Evolutionary conservation across 2,113 vertebrate species (phyloP).

Genomic region (Phylloscopus whistleri): DNA sequence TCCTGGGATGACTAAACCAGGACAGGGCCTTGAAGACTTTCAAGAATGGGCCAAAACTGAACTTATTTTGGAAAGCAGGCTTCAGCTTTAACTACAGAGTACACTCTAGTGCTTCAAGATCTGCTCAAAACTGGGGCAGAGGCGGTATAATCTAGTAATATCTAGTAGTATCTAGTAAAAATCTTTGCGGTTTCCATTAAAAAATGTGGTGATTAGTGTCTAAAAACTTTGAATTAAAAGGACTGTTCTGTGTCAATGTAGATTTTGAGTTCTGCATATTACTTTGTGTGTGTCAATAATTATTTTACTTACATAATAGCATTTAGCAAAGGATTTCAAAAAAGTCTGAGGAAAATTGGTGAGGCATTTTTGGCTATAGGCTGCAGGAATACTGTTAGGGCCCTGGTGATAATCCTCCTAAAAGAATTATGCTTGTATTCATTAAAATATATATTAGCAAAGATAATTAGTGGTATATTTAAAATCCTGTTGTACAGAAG

Average conservation of each 20-base stretch:
- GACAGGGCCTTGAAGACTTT: not conserved
- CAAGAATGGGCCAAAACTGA: not conserved
- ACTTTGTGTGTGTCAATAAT: not conserved
- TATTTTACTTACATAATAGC: not conserved
- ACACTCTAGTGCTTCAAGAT: not conserved
- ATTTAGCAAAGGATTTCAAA: not conserved
- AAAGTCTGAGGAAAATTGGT: not conserved
- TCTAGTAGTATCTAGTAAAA: not conserved
- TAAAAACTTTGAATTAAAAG: not conserved
- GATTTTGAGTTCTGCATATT: not conserved
- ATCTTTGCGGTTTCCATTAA: not conserved
- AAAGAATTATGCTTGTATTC: not conserved
- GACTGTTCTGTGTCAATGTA: not conserved
- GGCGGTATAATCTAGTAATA: no score
- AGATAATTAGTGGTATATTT: not conserved
- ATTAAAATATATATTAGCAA: not conserved
- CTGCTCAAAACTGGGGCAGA: not conserved
- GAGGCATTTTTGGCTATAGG: not conserved
- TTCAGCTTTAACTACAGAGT: not conserved
- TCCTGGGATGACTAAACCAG: not conserved
- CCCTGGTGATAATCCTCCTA: not conserved
- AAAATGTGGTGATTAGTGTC: not conserved
- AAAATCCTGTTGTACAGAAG: not conserved
- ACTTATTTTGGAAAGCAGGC: not conserved
- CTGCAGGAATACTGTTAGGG: not conserved